Evolutionary conservation across 2,888 invertebrate species (phyloP).

Genomic region (Exephanes ischioxanthus): DNA sequence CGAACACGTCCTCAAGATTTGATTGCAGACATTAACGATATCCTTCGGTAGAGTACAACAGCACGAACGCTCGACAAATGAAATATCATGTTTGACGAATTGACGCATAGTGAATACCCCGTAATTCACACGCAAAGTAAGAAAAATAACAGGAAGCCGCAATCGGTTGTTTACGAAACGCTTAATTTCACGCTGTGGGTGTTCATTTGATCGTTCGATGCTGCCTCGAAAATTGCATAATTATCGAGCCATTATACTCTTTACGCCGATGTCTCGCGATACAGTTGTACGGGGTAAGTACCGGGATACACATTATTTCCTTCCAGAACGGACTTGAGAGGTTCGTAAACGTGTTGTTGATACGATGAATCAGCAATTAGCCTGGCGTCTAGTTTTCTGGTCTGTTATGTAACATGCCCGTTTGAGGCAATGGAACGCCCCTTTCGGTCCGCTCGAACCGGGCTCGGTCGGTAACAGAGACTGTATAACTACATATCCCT

Average conservation of each 20-base stretch:
- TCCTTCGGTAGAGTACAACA: constrained; percentile 21
- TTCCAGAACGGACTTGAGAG: too few relatives aligned
- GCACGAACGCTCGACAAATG: background rate
- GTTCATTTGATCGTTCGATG: background rate
- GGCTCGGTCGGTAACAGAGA: too few relatives aligned
- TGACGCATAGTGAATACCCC: background rate
- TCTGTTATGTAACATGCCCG: background rate
- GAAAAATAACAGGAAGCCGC: constrained; percentile 21
- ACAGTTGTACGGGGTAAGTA: too few relatives aligned
- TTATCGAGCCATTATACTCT: background rate
- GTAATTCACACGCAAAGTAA: background rate
- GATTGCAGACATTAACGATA: constrained; percentile 50
- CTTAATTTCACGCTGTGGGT: constrained; percentile 34
- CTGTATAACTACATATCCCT: too few relatives aligned
- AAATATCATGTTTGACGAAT: background rate
- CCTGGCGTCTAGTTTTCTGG: background rate
- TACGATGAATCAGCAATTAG: constrained; percentile 27
- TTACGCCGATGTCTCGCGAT: background rate
- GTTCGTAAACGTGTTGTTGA: background rate
- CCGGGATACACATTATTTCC: background rate
- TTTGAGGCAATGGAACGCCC: too few relatives aligned
- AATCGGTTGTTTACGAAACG: constrained; percentile 39
- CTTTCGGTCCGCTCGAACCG: too few relatives aligned
- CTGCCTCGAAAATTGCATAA: background rate
- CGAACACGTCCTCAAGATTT: constrained; percentile 23